Base-by-base conservation (phyloP, 64 coral and sea anemone species). In the Acropora tenuis region DNA sequence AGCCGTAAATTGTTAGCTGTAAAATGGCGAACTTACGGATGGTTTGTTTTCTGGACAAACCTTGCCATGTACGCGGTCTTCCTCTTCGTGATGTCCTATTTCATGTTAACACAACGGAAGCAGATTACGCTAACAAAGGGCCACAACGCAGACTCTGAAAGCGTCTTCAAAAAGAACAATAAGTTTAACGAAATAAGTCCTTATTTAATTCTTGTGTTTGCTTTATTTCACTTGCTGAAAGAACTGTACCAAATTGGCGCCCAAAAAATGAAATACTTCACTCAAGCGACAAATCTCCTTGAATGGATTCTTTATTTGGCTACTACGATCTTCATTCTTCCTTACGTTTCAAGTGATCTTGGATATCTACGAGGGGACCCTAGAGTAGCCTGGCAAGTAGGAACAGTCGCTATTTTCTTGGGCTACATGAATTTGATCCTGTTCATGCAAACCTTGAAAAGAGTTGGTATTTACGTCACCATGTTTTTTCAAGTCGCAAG, bases 1-100 rank as follows among this genome's bases (percentile, higher is more conserved):
- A 82, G 59, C 17, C 86, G 80, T 52, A 94, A 94, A 50, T 73
- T 94, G 8, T 65, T 94, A 20, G 50, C 42, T 5, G 30, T 79
- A 1, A 94, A 94, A 78, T 94, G 93, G 93, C 84, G 42, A 17
- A 94, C 49, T 4, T 94, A 90, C 79, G 93, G 93, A 20, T 83
- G 80, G 69, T 69, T 55, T 17, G 69, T 94, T 76, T 94, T 79
- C 30, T 83, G 89, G 11, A 40, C 85, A 78, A 89, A 89, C 30
- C 50, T 94, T 55, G 43, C 78, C 2, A 4, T 86, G 11, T 94
- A 82, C 80, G n/a, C 41, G 9, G 52, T 94, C 3, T 94, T 90
- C 59, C 60, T 90, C 4, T 43, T 73, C 3, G 9, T 20, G 1
- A 18, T 94, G 48, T 50, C 80, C 4, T 86, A 43, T 2, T 89